A percentile compares a stretch with the other conserved stretches of the same genome.
phyloP scores from a whole-genome alignment of 2,797 vertebrate genomes.

The Sitta carolinensis region DNA sequence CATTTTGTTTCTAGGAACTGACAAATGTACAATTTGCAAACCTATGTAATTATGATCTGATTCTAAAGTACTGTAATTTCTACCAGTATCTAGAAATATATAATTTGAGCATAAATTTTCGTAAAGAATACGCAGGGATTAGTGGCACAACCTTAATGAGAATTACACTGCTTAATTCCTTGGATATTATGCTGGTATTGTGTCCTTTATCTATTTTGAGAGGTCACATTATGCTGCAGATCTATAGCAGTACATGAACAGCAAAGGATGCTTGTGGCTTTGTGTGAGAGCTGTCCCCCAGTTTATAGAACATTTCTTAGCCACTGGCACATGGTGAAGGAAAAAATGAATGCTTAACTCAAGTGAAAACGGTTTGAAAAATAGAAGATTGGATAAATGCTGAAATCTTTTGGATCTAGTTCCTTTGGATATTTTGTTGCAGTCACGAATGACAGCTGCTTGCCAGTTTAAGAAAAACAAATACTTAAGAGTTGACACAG shows the following conservation, averaged over 20 bases:
- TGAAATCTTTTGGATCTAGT: background rate
- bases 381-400: background rate
- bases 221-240: background rate
- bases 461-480: background rate
- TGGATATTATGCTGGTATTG: background rate
- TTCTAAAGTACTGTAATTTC: constrained; percentile 18
- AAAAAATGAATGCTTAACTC: background rate
- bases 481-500: background rate
- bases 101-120: background rate
- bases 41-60: constrained; percentile 33
- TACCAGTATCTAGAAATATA: background rate
- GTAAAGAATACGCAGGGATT: background rate
- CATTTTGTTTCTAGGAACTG: constrained; percentile 21
- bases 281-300: background rate
- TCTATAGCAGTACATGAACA: background rate
- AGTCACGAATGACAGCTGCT: background rate
- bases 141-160: background rate
- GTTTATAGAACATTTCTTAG: background rate
- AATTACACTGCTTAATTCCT: background rate
- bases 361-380: background rate
- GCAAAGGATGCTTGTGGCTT: background rate
- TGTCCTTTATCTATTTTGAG: background rate
- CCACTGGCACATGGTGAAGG: background rate
- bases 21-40: constrained; percentile 21
- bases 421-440: background rate